phyloP scores from a whole-genome alignment of 1,140 invertebrate species.

The Physella acuta region DNA sequence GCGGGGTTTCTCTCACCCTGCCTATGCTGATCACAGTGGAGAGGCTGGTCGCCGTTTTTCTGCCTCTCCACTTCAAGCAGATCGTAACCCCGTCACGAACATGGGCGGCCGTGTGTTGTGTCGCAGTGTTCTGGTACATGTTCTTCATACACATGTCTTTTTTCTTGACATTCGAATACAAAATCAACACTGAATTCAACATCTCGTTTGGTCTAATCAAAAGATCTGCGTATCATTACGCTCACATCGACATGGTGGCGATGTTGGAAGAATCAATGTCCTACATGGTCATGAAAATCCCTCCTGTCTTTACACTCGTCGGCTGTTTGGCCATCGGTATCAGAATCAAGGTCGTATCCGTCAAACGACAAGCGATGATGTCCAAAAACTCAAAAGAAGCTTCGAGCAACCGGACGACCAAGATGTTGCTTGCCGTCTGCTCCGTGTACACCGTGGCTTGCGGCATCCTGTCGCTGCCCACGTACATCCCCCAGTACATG shows the following conservation, averaged over 20 bases:
- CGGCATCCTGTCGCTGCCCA: background rate
- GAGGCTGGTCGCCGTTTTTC: too few species aligned
- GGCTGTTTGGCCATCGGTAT: background rate
- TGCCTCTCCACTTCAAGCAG: too few species aligned
- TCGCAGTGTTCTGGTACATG: background rate
- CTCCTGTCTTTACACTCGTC: background rate
- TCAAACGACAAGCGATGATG: background rate
- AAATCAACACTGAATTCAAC: background rate
- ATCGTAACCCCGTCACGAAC: background rate
- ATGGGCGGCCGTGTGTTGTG: background rate
- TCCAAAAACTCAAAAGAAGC: background rate
- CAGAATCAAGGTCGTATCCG: background rate
- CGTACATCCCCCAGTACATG: background rate
- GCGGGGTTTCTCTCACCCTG: background rate
- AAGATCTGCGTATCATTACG: background rate
- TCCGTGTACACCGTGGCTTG: background rate
- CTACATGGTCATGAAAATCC: background rate
- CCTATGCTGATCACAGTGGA: background rate
- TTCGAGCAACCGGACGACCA: background rate
- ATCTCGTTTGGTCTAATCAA: background rate
- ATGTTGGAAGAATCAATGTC: background rate
- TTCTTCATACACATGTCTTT: background rate
- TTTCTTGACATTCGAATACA: background rate
- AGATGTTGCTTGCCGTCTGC: background rate
- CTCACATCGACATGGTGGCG: background rate